Base-by-base conservation (phyloP, 2,888 invertebrate species). In the Amorpha juglandis region DNA sequence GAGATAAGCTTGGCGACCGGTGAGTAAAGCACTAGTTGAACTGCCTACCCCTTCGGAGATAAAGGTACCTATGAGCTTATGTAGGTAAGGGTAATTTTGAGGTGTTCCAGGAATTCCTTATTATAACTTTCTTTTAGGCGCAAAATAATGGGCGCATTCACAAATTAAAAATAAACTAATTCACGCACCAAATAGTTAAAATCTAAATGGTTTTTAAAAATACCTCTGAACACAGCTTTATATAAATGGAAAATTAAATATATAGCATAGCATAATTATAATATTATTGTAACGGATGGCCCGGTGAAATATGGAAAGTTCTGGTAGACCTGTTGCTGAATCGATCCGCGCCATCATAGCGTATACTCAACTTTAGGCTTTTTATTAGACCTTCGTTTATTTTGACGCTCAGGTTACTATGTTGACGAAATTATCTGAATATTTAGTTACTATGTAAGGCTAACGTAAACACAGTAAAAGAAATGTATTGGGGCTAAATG, bases 241-340 rank as follows among this genome's bases (percentile, higher is more conserved):
- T 7, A 6, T 2, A 42, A 52, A 7, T 33, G 7, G n/a, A 14
- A 33, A 33, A 3, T 38, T 16, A 58, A 8, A 38, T 1, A 42
- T 19, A 19, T 12, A 42, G 11, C 19, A n/a, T n/a, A 38, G 58
- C 19, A 16, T 12, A 19, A 42, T 9, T n/a, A 9, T 42, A 42
- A 27, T 42, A 42, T 19, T 42, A 19, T 42, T 16, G 58, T 42
- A 7, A 16, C 11, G 11, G 16, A 42, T n/a, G n/a, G n/a, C n/a
- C n/a, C n/a, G n/a, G 11, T 19, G 38, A 38, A 19, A 12, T 19
- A 38, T 58, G 70, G 69, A 75, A 76, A 78, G 78, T 78, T 78
- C 78, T 72, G 77, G 71, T 63, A 70, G 74, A 89, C 89, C 89
- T 89, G 89, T 89, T 88, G 89, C 89, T 86, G 80, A 78, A 89